Evolutionary conservation across 2,797 vertebrate species (phyloP), one percentile per base, ranked within the genome.

Genomic region (Alfaro cultratus): DNA sequence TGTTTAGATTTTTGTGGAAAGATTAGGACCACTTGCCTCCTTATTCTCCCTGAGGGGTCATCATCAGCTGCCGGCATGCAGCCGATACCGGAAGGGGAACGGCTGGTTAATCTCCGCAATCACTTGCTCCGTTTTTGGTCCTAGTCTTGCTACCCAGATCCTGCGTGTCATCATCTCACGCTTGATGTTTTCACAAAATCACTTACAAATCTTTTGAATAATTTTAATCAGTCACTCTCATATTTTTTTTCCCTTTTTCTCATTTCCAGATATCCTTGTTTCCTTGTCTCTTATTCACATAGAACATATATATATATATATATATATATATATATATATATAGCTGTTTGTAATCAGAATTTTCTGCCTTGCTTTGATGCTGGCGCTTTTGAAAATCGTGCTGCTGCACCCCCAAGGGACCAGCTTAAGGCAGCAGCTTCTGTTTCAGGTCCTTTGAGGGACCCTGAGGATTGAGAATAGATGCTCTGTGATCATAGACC

Each of bases 401-500:
- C 90, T 87, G 84, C 85, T 73, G 36, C 83, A 76, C 64, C 91
- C 95, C 89, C 80, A 41, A 79, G 91, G 93, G 92, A 95, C 83
- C 84, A 85, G 86, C 89, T 91, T 90, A 90, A 89, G 92, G 91
- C 93, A 87, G 91, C 88, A 85, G 93, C 84, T 93, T 95, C 92
- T 92, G 82, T 94, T 86, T 94, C 85, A 87, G 91, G 91, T 95
- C 93, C 90, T 93, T 74, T 86, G 91, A 93, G 82, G 88, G 80
- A 87, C 83, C 67, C 75, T 84, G 84, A 88, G 83, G 83, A 93
- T 88, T 34, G 74, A 86, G 86, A 71, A 43, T 75, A 87, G 82
- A 93, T 87, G 67, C 76, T 84, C 74, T 83, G 76, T 89, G 88
- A 93, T 91, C 78, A 83, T 83, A 90, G 79, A 85, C 85, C 39